phyloP scores from a whole-genome alignment of 2,888 invertebrate genomes.

The Dasypogon diadema region DNA sequence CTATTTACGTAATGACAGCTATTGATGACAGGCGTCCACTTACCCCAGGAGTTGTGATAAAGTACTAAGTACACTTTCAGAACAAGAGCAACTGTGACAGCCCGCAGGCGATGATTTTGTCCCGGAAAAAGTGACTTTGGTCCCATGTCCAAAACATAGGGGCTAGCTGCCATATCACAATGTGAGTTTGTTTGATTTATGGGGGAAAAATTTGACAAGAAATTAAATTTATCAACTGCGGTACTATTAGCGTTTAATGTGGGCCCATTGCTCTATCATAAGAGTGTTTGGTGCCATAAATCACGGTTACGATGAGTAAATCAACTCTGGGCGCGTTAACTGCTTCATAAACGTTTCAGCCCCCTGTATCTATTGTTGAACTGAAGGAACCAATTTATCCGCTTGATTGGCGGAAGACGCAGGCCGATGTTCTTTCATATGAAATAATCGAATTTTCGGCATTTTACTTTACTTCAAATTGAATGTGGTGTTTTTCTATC shows the following conservation, averaged over 20 bases:
- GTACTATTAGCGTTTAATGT: constrained; percentile 36
- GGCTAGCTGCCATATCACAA: neutral
- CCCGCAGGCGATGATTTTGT: neutral
- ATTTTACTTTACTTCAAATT: neutral
- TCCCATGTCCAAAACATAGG: neutral
- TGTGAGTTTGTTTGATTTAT: constrained; percentile 42
- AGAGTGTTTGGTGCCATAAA: constrained; percentile 52
- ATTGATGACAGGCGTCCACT: neutral
- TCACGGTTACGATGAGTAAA: constrained; percentile 36
- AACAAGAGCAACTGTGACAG: neutral
- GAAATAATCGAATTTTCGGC: neutral
- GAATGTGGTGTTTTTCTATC: neutral
- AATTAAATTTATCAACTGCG: constrained; percentile 52
- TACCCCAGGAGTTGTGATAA: neutral
- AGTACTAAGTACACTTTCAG: neutral
- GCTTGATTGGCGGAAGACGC: constrained; percentile 18
- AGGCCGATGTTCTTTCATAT: constrained; percentile 9
- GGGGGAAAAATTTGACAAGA: constrained; percentile 53
- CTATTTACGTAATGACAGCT: constrained; percentile 2
- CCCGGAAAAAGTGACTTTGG: neutral
- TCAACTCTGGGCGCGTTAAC: constrained; percentile 27
- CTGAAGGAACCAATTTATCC: constrained; percentile 6
- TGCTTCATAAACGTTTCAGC: constrained; percentile 13
- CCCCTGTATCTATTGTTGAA: constrained; percentile 5
- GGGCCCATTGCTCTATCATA: constrained; percentile 52